A percentile compares a stretch with the other conserved stretches of the same genome.
phyloP scores from a whole-genome alignment of 1,140 invertebrate genomes.

The Ceratoteleas bidentatus region DNA sequence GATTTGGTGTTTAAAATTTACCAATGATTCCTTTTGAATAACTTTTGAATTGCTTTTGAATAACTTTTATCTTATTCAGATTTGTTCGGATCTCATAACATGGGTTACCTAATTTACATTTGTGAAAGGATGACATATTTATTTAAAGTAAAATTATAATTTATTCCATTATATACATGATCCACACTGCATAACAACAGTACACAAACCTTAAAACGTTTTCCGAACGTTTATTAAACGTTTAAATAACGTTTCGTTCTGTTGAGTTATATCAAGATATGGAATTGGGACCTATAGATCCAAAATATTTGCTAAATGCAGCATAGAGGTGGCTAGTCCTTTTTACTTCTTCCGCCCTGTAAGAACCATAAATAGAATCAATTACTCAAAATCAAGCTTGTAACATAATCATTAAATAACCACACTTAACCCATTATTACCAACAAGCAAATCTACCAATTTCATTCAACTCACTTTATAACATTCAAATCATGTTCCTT shows the following conservation, averaged over 20 bases:
- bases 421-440: no score
- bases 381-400: background rate
- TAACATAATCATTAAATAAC: background rate
- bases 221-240: no score
- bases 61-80: no score
- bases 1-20: no score
- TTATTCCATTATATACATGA: background rate
- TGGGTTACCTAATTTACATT: no score
- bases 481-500: slow-evolving; percentile 73
- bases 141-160: no score
- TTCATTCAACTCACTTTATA: slow-evolving; percentile 66
- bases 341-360: slow-evolving; percentile 75
- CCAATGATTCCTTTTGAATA: no score
- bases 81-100: no score
- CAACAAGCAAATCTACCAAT: background rate
- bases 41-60: no score
- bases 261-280: slow-evolving; percentile 50
- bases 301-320: slow-evolving; percentile 77
- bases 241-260: background rate
- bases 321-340: slow-evolving; percentile 74
- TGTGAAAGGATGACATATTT: no score
- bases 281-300: slow-evolving; percentile 66
- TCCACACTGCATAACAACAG: background rate
- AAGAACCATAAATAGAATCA: slow-evolving; percentile 19
- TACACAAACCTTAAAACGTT: no score